phyloP scores from a whole-genome alignment of 2,797 vertebrate species.

The Phoeniculus purpureus region DNA sequence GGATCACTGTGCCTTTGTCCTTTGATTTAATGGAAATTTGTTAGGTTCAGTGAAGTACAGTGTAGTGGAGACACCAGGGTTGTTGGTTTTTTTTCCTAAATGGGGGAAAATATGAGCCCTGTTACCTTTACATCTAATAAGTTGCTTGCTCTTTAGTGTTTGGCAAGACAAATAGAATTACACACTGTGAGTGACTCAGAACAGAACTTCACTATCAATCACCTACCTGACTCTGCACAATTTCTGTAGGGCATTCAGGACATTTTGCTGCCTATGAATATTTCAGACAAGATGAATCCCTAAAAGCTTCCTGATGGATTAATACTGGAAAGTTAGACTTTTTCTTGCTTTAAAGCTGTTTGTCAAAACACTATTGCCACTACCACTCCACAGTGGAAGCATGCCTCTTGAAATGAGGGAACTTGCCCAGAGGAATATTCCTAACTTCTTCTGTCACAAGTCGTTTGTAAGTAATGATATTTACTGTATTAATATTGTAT shows the following conservation, averaged over 20 bases:
- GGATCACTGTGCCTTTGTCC: background rate
- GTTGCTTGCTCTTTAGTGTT: constrained; percentile 77
- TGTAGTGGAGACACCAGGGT: constrained; percentile 43
- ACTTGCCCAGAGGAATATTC: constrained; percentile 37
- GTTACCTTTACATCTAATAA: constrained; percentile 80
- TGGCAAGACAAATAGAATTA: constrained; percentile 87
- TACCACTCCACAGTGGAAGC: constrained; percentile 54
- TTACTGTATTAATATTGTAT: constrained; percentile 74
- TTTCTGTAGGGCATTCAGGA: constrained; percentile 86
- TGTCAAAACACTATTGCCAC: constrained; percentile 67
- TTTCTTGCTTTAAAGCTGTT: constrained; percentile 76
- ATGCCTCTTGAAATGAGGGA: constrained; percentile 60
- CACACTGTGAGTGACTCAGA: constrained; percentile 81
- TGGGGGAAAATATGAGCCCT: constrained; percentile 70
- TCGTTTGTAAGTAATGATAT: constrained; percentile 72
- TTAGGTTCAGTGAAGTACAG: constrained; percentile 37
- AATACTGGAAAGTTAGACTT: constrained; percentile 71
- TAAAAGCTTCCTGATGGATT: constrained; percentile 82
- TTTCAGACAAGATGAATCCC: constrained; percentile 83
- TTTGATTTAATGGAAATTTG: constrained; percentile 71
- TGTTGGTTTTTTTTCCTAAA: constrained; percentile 60
- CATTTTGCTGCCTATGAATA: constrained; percentile 86
- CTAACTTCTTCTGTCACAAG: constrained; percentile 62
- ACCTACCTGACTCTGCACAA: constrained; percentile 77
- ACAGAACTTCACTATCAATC: constrained; percentile 83